Evolutionary conservation across 2,888 invertebrate genomes (phyloP), one percentile per base, ranked within the genome.

Genomic region (Drosophila imparisetae): DNA sequence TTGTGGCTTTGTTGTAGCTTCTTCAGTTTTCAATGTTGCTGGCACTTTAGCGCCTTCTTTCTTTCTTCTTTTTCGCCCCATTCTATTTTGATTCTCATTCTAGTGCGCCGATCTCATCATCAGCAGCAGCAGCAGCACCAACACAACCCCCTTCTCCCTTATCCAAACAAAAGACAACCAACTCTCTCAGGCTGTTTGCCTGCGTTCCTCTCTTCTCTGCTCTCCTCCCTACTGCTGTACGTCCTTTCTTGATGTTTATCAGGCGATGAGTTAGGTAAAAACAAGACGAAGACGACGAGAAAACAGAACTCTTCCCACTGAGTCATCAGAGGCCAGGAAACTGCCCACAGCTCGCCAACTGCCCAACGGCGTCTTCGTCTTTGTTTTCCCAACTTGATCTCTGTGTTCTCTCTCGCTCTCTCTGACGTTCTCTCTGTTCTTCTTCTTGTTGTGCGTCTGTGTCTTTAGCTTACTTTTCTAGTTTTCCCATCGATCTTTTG

Each of bases 71-170:
- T 55, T 40, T 49, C 53, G 52, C 48, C 8, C 2, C 40, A 69
- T 81, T 78, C 78, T 78, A 78, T 78, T 78, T 78, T 78, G 78
- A 81, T 78, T 78, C 78, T 77, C 36, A 36, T 69, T 69, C 75
- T 68, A 34, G 52, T 36, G 50, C 42, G 58, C 27, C 24, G 27
- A 55, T 38, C 54, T 54, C 8, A 10, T 32, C 21, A 45, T 2
- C 45, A 38, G 10, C 18, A 45, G 1, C 54, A 21, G 27, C 40
- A 36, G 13, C 53, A 57, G 4, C 52, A 38, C 24, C 27, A 55
- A 27, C 36, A 65, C 50, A 30, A 42, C 40, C 49, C 49, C 49
- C 55, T 13, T 45, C 70, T 61, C 45, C 45, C 61, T 54, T 54
- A 15, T 3, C 13, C 38, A 24, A 18, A 52, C 32, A 58, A n/a